Conservation (phyloP, 2,888 invertebrate genomes). For the Andrena haemorrhoa region DNA sequence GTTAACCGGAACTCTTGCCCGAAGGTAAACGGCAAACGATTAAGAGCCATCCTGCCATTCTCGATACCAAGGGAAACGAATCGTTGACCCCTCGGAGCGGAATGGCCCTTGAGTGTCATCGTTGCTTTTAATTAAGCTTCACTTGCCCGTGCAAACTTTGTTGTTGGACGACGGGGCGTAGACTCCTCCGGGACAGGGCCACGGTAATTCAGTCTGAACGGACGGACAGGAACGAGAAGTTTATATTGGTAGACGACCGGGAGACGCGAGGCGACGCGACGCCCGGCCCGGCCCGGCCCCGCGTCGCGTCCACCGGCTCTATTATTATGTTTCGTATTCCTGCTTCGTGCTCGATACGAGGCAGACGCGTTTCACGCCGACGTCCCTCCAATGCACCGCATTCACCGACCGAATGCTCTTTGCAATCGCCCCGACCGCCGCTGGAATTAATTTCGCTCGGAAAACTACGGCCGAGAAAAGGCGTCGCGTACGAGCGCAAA, state of each 20-base stretch:
- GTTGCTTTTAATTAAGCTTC: slow-evolving; percentile 76
- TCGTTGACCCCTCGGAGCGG: slow-evolving; percentile 52
- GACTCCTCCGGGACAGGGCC: slow-evolving; percentile 71
- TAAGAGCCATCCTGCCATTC: slow-evolving; percentile 45
- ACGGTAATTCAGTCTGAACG: slow-evolving; percentile 73
- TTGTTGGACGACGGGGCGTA: slow-evolving; percentile 62
- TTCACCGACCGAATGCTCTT: not conserved
- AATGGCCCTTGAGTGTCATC: slow-evolving; percentile 73
- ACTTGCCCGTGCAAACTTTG: slow-evolving; percentile 72
- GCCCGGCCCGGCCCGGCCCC: too few relatives aligned
- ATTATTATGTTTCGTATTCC: slow-evolving; percentile 68
- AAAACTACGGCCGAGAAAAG: slow-evolving; percentile 9
- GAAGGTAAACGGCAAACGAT: slow-evolving; percentile 65
- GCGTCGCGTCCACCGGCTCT: slow-evolving; percentile 48
- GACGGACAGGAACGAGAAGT: slow-evolving; percentile 69
- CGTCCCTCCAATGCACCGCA: not conserved
- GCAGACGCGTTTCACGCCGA: not conserved
- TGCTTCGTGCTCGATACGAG: slow-evolving; percentile 41
- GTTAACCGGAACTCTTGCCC: not conserved
- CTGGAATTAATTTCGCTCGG: slow-evolving; percentile 14
- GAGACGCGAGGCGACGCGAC: slow-evolving; percentile 37
- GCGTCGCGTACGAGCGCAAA: slow-evolving; percentile 12
- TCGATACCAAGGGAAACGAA: slow-evolving; percentile 67
- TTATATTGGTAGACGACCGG: slow-evolving; percentile 70
- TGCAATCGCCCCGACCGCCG: not conserved